Percentiles rank a stretch among this genome's conserved stretches.
These are phyloP conservation scores for Gymnothorax javanicus DNA, from an alignment of 2,797 vertebrate genomes.

Conservation along the genomic window DNA sequence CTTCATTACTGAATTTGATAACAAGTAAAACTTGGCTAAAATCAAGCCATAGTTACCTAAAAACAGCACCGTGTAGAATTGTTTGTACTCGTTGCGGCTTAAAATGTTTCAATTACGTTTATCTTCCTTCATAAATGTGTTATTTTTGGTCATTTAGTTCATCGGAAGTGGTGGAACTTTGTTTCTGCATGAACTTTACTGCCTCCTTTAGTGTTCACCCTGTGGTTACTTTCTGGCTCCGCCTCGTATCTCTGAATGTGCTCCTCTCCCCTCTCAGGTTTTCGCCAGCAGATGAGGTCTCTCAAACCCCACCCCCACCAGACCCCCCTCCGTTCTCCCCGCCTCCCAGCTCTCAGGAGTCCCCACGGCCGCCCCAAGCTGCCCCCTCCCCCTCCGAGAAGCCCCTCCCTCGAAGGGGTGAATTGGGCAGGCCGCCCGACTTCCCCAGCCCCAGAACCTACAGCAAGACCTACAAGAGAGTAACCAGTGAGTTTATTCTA, in stretches of 20 bases:
- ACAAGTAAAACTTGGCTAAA: too few relatives aligned
- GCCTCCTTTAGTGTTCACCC: not conserved
- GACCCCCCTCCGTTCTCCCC: constrained; percentile 68
- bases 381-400: constrained; percentile 64
- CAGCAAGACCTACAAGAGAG: constrained; percentile 80
- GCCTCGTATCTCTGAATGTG: constrained; percentile 57
- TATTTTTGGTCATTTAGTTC: too few relatives aligned
- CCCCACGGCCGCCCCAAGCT: constrained; percentile 76
- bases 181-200: too few relatives aligned
- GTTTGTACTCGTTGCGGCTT: too few relatives aligned
- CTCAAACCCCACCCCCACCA: constrained; percentile 72
- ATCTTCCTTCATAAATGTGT: too few relatives aligned
- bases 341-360: constrained; percentile 68
- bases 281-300: constrained; percentile 83
- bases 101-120: too few relatives aligned
- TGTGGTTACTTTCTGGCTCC: constrained; percentile 45
- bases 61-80: too few relatives aligned
- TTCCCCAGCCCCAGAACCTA: constrained; percentile 47
- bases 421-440: constrained; percentile 53
- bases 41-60: too few relatives aligned
- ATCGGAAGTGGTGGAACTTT: too few relatives aligned
- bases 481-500: constrained; percentile 79
- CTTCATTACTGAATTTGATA: too few relatives aligned
- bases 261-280: constrained; percentile 66
- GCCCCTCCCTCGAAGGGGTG: constrained; percentile 60